Percentiles rank a stretch among this genome's conserved stretches.
Evolutionary conservation across 2,113 vertebrate species (phyloP).

Genomic region (Amazona vittata): DNA sequence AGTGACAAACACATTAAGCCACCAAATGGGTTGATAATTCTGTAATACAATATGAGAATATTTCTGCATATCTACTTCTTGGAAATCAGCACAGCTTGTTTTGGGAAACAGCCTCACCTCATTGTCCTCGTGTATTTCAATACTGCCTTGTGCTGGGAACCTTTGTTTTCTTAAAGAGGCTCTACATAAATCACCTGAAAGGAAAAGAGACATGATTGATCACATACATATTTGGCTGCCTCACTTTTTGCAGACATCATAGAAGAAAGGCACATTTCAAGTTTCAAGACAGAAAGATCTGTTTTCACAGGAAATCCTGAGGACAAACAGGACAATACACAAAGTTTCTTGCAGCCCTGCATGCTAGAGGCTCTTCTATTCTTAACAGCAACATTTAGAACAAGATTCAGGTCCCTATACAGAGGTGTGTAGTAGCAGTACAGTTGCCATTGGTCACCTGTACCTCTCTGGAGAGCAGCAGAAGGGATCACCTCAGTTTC

Average conservation of each 20-base stretch:
- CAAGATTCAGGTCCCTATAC: not conserved
- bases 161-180: slow-evolving; percentile 80
- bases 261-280: not conserved
- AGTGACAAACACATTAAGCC: not conserved
- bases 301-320: not conserved
- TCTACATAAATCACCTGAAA: slow-evolving; percentile 82
- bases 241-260: not conserved
- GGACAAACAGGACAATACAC: not conserved
- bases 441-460: not conserved
- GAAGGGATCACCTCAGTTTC: not conserved
- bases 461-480: not conserved
- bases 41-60: not conserved
- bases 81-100: not conserved
- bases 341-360: not conserved
- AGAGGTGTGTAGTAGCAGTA: not conserved
- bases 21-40: not conserved
- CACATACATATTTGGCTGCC: not conserved
- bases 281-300: not conserved
- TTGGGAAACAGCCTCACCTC: slow-evolving; percentile 80
- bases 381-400: not conserved
- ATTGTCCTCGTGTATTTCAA: slow-evolving; percentile 87
- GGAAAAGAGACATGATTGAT: not conserved
- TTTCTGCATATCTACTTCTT: not conserved
- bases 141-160: slow-evolving; percentile 87
- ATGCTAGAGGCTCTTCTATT: not conserved